phyloP scores from a whole-genome alignment of 1,140 invertebrate species.

The Apis mellifera region DNA sequence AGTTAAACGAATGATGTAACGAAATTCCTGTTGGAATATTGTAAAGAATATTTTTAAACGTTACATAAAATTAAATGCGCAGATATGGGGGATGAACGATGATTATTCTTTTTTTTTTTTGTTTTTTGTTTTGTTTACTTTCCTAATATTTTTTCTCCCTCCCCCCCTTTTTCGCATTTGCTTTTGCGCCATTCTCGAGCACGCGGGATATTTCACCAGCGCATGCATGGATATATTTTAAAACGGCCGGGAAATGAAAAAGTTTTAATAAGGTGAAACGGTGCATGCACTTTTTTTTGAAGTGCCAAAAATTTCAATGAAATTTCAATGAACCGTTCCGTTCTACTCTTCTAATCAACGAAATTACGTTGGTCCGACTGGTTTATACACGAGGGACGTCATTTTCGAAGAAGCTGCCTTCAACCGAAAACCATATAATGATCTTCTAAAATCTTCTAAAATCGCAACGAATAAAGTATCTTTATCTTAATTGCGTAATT shows the following conservation, averaged over 20 bases:
- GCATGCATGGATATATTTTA: slow-evolving; percentile 6
- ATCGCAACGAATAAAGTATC: neutral
- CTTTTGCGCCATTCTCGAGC: neutral
- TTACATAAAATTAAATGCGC: neutral
- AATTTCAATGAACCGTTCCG: neutral
- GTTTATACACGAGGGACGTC: neutral
- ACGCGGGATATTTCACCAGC: neutral
- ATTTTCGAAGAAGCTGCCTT: neutral
- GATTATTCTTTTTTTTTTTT: neutral
- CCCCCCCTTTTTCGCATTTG: neutral
- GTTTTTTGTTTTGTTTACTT: too few species aligned
- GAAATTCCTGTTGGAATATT: too few species aligned
- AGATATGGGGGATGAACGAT: neutral
- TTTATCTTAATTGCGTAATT: neutral
- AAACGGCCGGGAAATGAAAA: neutral
- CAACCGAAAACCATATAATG: too few species aligned
- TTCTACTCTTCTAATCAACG: neutral
- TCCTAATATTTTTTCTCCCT: neutral
- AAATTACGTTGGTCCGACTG: neutral
- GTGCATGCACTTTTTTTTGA: neutral
- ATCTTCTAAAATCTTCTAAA: too few species aligned
- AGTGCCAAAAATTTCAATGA: neutral
- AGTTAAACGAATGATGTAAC: too few species aligned
- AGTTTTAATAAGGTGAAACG: slow-evolving; percentile 19
- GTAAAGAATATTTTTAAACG: too few species aligned